These are phyloP conservation scores for Torymus aiolomorphi DNA, from an alignment of 2,888 invertebrate genomes.

Conservation along the genomic window DNA sequence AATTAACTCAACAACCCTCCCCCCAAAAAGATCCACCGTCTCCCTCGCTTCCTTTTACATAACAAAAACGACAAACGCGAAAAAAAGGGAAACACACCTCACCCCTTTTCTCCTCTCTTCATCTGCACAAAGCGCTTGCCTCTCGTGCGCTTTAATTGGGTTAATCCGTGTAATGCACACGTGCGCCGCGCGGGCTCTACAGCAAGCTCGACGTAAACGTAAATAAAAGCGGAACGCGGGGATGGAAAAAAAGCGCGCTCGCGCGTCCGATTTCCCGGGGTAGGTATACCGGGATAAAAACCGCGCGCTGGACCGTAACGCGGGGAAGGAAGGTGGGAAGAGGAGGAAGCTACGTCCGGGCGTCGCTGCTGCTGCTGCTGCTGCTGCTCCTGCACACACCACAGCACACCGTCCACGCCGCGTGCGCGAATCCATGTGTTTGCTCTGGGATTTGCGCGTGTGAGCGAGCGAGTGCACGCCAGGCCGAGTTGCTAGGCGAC, in stretches of 20 bases:
- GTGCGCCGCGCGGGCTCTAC: neutral
- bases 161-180: slow-evolving; percentile 37
- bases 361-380: no score
- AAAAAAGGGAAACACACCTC: neutral
- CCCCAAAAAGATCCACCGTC: no score
- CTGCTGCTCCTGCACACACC: neutral
- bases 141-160: slow-evolving; percentile 29
- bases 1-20: no score
- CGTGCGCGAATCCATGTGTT: slow-evolving; percentile 55
- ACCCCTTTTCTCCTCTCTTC: no score
- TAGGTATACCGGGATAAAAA: no score
- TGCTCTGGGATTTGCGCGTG: slow-evolving; percentile 68
- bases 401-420: neutral
- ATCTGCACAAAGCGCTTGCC: neutral
- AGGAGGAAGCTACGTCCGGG: no score
- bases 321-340: no score
- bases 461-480: no score
- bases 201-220: neutral
- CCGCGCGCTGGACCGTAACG: no score
- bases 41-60: no score
- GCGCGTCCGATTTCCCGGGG: slow-evolving; percentile 1
- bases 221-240: slow-evolving; percentile 8
- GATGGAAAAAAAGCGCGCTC: no score
- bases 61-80: no score
- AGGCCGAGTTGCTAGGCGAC: slow-evolving; percentile 66